Evolutionary conservation across 2,888 invertebrate genomes (phyloP).

Genomic region (Oeneis ivallda): DNA sequence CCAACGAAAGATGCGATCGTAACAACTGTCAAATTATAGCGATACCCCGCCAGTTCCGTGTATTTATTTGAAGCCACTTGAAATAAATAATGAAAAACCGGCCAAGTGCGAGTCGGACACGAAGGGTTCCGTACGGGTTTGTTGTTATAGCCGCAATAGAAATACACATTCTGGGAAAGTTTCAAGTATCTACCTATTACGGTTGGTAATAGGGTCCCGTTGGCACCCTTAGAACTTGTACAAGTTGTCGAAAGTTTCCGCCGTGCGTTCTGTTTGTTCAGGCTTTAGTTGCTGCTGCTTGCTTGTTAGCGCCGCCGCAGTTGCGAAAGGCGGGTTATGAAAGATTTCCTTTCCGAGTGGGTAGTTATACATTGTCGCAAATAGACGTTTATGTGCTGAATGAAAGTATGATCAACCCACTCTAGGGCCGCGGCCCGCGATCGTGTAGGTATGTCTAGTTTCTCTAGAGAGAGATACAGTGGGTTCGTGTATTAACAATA

Average conservation of each 20-base stretch:
- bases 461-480: background rate
- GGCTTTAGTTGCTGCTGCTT: background rate
- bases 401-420: constrained; percentile 14
- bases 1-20: too few relatives aligned
- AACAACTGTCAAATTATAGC: too few relatives aligned
- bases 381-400: constrained; percentile 8
- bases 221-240: background rate
- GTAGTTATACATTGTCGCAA: constrained; percentile 25
- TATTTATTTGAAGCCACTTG: too few relatives aligned
- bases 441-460: background rate
- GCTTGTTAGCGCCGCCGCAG: constrained; percentile 30
- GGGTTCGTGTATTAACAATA: background rate
- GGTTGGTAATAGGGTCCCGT: too few relatives aligned
- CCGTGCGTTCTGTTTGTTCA: background rate
- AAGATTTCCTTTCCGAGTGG: constrained; percentile 33
- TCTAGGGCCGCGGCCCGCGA: background rate
- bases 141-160: too few relatives aligned
- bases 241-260: background rate
- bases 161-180: too few relatives aligned
- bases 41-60: too few relatives aligned
- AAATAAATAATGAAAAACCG: too few relatives aligned
- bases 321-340: constrained; percentile 34
- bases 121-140: too few relatives aligned
- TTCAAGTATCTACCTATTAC: too few relatives aligned
- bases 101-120: too few relatives aligned